A percentile compares a stretch with the other conserved stretches of the same genome.
phyloP scores from a whole-genome alignment of 2,113 vertebrate species.

The Sterna hirundo region DNA sequence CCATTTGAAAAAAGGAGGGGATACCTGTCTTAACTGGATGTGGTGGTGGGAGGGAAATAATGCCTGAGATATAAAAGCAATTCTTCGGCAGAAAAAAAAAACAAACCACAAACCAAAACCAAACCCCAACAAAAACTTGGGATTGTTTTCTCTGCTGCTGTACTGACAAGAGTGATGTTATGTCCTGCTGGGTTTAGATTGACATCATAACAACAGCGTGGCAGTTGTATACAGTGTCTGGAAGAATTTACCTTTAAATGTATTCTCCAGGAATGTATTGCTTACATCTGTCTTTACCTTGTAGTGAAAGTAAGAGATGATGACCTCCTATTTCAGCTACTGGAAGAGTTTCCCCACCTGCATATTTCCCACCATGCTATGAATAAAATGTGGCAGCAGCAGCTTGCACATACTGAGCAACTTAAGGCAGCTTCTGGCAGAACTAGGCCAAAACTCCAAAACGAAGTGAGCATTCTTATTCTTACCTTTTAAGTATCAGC shows the following conservation, averaged over 20 bases:
- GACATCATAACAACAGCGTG: not conserved
- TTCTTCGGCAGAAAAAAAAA: not conserved
- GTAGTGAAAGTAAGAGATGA: slow-evolving; percentile 86
- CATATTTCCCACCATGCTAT: slow-evolving; percentile 82
- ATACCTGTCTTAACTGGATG: not conserved
- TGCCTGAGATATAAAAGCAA: not conserved
- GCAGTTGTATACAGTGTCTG: not conserved
- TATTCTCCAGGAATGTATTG: not conserved
- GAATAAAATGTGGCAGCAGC: slow-evolving; percentile 88
- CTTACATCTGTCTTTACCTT: slow-evolving; percentile 23
- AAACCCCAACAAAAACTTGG: not conserved
- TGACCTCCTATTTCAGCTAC: slow-evolving; percentile 82
- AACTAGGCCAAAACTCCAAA: slow-evolving; percentile 73
- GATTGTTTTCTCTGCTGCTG: not conserved
- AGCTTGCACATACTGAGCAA: slow-evolving; percentile 82
- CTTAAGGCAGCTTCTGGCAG: slow-evolving; percentile 70
- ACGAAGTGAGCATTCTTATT: slow-evolving; percentile 75
- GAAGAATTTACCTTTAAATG: not conserved
- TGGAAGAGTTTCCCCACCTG: slow-evolving; percentile 88
- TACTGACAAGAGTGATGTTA: not conserved
- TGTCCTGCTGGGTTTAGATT: not conserved
- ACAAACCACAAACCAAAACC: not conserved
- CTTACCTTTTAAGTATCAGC: not conserved
- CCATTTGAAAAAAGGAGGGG: not conserved
- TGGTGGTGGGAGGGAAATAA: not conserved